phyloP scores from a whole-genome alignment of 2,113 vertebrate genomes.

The Passerina amoena region DNA sequence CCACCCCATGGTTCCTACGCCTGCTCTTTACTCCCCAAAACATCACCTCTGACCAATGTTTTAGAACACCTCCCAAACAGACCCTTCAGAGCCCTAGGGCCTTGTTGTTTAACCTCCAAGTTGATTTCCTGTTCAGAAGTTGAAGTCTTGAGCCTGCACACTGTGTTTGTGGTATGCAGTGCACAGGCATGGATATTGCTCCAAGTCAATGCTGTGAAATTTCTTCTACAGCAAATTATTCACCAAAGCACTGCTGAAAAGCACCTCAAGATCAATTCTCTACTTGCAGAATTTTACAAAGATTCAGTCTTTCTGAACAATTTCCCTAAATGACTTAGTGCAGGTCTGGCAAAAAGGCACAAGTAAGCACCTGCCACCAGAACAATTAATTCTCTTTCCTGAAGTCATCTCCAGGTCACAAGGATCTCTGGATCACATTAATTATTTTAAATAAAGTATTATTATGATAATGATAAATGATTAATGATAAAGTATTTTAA shows the following conservation, averaged over 20 bases:
- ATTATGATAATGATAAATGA: neutral
- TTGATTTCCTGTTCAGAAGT: neutral
- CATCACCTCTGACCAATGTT: rapidly evolving
- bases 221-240: neutral
- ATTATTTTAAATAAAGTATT: neutral
- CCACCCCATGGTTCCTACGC: neutral
- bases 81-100: neutral
- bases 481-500: neutral
- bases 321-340: neutral
- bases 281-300: neutral
- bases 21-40: neutral
- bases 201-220: neutral
- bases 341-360: neutral
- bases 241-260: neutral
- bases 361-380: neutral
- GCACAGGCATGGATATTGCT: rapidly evolving
- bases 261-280: neutral
- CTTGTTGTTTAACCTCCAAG: neutral
- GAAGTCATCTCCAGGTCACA: neutral
- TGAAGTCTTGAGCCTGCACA: rapidly evolving
- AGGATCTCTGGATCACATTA: neutral
- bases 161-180: rapidly evolving
- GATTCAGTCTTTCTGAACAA: neutral
- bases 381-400: neutral
- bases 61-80: neutral